These are phyloP conservation scores for Neoaliturus tenellus DNA, from an alignment of 2,888 invertebrate species.

Conservation along the genomic window DNA sequence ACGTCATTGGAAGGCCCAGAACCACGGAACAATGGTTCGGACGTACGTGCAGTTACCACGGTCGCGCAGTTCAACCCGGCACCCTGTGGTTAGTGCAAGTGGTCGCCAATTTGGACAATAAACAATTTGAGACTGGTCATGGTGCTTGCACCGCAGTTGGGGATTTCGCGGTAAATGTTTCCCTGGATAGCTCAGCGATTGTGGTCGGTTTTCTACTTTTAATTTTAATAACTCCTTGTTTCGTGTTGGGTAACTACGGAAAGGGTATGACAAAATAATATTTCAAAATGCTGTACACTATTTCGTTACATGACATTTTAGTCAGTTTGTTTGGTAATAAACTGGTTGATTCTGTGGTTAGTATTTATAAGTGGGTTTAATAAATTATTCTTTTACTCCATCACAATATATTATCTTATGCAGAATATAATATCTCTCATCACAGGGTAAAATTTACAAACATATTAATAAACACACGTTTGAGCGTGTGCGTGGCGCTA, in stretches of 20 bases:
- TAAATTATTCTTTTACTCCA: too few species aligned
- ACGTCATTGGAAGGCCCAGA: not conserved
- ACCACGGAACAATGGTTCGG: not conserved
- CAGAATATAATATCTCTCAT: too few species aligned
- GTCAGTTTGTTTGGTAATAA: too few species aligned
- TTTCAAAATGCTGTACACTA: too few species aligned
- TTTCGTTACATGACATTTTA: too few species aligned
- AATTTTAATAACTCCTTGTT: not conserved
- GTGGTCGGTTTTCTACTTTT: not conserved
- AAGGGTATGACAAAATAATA: too few species aligned
- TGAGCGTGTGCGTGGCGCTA: not conserved
- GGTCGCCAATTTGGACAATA: not conserved
- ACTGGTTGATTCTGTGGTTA: too few species aligned
- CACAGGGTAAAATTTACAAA: too few species aligned
- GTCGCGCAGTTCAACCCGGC: not conserved
- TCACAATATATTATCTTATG: too few species aligned
- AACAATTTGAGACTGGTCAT: slow-evolving; percentile 6
- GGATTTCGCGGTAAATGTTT: not conserved
- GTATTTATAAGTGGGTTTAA: too few species aligned
- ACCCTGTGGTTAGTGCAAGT: not conserved
- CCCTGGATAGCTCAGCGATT: not conserved
- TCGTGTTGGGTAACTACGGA: not conserved
- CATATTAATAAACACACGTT: not conserved
- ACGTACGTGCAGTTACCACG: not conserved
- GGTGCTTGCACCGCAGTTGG: not conserved